Percentiles rank a stretch among this genome's conserved stretches.
Conservation (phyloP, 2,797 vertebrate species). For the Channallabes apus region DNA sequence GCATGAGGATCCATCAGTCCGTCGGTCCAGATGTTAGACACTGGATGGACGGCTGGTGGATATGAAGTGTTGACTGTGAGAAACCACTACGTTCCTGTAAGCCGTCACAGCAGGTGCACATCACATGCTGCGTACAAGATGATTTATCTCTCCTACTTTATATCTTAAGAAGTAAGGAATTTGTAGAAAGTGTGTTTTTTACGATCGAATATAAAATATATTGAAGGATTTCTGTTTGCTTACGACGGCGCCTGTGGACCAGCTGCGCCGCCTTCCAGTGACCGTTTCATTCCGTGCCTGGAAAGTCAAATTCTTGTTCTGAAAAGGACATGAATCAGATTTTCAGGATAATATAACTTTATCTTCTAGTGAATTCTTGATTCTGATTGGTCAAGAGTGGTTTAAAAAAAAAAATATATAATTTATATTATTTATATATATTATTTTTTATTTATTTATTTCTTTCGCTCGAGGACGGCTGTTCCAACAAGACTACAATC, state of each 20-base stretch:
- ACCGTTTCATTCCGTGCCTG: background rate
- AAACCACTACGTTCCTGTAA: background rate
- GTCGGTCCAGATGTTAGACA: constrained; percentile 49
- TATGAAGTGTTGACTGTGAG: constrained; percentile 9
- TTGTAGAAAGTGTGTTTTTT: background rate
- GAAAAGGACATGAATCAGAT: background rate
- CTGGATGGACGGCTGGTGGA: constrained; percentile 13
- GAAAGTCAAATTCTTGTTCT: background rate
- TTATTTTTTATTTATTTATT: too few species aligned
- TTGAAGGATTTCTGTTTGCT: background rate
- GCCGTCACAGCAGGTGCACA: background rate
- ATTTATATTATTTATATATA: too few species aligned
- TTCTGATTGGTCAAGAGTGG: background rate
- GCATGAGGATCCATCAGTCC: constrained; percentile 16
- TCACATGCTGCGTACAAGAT: background rate
- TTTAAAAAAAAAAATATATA: background rate
- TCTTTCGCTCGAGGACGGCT: too few species aligned
- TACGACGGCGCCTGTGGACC: background rate
- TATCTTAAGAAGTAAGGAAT: background rate
- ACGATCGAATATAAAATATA: background rate
- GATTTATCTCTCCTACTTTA: background rate
- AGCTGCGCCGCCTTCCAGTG: background rate
- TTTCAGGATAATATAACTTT: background rate
- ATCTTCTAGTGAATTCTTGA: too few species aligned
- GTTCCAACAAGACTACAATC: too few species aligned